Base-by-base conservation (phyloP, 2,113 vertebrate genomes). In the Columba janthina region DNA sequence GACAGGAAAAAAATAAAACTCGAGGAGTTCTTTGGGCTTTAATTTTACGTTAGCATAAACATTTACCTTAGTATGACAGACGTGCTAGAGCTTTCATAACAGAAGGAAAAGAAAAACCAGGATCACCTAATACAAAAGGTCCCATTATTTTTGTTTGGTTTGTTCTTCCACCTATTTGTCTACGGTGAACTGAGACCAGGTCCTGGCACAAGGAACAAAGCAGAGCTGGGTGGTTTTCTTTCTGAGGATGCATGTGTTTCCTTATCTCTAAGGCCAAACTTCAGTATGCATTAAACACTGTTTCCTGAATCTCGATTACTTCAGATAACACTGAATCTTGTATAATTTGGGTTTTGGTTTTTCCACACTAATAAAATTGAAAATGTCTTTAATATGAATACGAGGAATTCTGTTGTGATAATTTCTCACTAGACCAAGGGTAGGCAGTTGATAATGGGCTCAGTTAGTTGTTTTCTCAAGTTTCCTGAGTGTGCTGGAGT, bases 211-310 rank as follows among this genome's bases (percentile, higher is more conserved):
- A 69, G 58, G 38, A 91, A 85, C 36, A 78, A 82, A 85, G 76
- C 57, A 56, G 74, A 92, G 25, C 44, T 71, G 77, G 7, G 21
- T 73, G 66, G 46, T 86, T 85, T 85, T 70, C 31, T 61, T 87
- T 89, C n/a, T 74, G 12, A 90, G 84, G 77, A 80, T 85, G 42
- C 72, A 60, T 36, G 69, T 79, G 92, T 85, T 96, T 96, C 92
- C 88, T 96, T 51, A 36, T 57, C n/a, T 61, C 38, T 69, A n/a
- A 72, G 67, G 25, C 36, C 61, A 34, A 57, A 56, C 24, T 81
- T 60, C 53, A 58, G 18, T 40, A 50, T 32, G 44, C 34, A 46
- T 34, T 79, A 88, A 95, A 74, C 8, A 19, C 28, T 29, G 10
- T 75, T 93, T 94, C 83, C 90, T 60, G 56, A 74, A 60, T 42